Percentiles rank a stretch among this genome's conserved stretches.
Conservation (phyloP, 1,140 invertebrate genomes). For the Papilio aristodemus region DNA sequence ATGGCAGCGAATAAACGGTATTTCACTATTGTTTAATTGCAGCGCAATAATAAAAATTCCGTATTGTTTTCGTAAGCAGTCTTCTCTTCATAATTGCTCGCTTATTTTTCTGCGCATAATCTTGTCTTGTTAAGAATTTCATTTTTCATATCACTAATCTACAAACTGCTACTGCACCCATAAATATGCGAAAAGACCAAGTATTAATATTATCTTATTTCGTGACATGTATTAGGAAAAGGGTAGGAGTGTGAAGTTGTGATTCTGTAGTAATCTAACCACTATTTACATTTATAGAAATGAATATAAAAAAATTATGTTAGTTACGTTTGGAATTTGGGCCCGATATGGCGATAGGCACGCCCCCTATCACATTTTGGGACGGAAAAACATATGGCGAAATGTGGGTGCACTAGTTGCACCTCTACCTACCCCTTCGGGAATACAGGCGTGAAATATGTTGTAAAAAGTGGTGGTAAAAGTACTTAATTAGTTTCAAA, state of each 20-base stretch:
- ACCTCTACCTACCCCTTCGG: too few species aligned
- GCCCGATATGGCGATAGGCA: too few species aligned
- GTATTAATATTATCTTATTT: too few species aligned
- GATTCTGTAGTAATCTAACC: neutral
- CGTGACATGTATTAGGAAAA: neutral
- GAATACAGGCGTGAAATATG: too few species aligned
- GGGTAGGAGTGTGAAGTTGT: neutral
- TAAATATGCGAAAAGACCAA: too few species aligned
- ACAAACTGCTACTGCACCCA: neutral
- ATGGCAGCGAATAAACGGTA: constrained; percentile 20
- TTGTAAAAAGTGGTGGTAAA: neutral
- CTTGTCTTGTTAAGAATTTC: neutral
- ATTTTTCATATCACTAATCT: neutral
- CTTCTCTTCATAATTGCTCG: constrained; percentile 17
- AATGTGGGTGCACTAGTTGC: too few species aligned
- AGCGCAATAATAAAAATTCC: constrained; percentile 15
- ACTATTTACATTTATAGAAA: neutral
- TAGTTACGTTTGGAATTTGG: too few species aligned
- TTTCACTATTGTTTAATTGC: constrained; percentile 17
- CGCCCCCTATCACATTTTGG: too few species aligned
- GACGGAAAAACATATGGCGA: too few species aligned
- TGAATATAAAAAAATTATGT: too few species aligned
- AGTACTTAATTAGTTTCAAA: neutral
- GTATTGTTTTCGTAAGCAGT: constrained; percentile 11
- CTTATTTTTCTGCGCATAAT: neutral